Evolutionary conservation across 1,140 invertebrate species (phyloP).

Genomic region (Saccostrea glomerata): DNA sequence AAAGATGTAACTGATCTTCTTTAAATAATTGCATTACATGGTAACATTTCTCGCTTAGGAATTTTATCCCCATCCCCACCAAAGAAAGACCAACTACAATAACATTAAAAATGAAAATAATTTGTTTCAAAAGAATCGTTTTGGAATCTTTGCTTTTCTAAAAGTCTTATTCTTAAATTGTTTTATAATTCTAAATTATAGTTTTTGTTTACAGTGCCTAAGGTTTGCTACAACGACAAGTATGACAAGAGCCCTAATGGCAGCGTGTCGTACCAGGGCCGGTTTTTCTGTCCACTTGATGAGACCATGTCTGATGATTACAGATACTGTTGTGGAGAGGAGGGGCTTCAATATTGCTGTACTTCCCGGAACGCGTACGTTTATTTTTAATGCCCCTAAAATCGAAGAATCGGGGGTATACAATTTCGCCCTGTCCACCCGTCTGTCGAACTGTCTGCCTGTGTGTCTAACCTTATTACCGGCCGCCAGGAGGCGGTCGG

Average conservation of each 20-base stretch:
- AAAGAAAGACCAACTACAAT: no score
- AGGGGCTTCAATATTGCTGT: constrained; percentile 39
- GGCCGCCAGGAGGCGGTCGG: no score
- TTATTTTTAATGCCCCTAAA: background rate
- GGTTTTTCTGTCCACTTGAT: constrained; percentile 31
- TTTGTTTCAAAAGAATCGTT: background rate
- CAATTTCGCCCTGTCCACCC: no score
- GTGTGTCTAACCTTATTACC: no score
- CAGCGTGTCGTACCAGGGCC: constrained; percentile 2
- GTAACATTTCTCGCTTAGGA: no score
- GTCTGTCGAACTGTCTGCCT: no score
- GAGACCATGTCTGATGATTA: constrained; percentile 17
- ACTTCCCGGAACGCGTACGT: constrained; percentile 43
- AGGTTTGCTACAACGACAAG: constrained; percentile 37
- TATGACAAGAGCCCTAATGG: constrained; percentile 2
- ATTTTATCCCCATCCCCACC: no score
- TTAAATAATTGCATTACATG: no score
- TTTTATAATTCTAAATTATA: no score
- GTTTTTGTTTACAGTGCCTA: background rate
- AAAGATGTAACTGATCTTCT: no score
- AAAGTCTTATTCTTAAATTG: background rate
- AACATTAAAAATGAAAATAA: no score
- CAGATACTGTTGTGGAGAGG: constrained; percentile 40
- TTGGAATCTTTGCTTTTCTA: background rate
- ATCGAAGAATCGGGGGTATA: no score